Percentiles rank a stretch among this genome's conserved stretches.
These are phyloP conservation scores for Imbricaverruca yamaguchii DNA, from an alignment of 2,888 invertebrate genomes.

Conservation along the genomic window DNA sequence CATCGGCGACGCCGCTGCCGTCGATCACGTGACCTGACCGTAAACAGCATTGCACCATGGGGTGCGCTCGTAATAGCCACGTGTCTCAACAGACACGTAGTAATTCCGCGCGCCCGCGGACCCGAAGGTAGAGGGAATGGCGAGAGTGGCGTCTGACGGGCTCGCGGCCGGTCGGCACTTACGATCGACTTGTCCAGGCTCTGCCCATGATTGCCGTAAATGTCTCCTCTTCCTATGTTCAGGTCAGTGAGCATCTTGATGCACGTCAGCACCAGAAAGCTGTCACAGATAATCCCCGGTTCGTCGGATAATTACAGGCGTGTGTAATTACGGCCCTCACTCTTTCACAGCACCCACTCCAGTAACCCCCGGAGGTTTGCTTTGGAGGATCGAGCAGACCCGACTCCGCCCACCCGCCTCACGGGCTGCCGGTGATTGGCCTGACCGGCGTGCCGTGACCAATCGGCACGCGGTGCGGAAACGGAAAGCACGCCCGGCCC, in stretches of 20 bases:
- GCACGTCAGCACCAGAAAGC: neutral
- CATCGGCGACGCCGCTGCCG: too few relatives aligned
- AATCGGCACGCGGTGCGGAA: neutral
- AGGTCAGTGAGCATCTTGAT: conserved; percentile 9
- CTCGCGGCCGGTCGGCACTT: neutral
- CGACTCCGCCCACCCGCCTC: neutral
- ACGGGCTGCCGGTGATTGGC: neutral
- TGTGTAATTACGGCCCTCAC: neutral
- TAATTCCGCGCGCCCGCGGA: too few relatives aligned
- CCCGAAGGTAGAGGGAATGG: too few relatives aligned
- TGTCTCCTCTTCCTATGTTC: neutral
- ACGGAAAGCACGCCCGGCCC: neutral
- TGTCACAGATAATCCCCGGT: neutral
- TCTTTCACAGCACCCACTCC: neutral
- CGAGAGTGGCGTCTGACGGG: too few relatives aligned
- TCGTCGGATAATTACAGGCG: conserved; percentile 3
- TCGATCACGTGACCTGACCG: too few relatives aligned
- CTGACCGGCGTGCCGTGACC: neutral
- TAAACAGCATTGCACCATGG: too few relatives aligned
- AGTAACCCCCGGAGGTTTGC: neutral
- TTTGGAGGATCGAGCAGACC: conserved; percentile 1
- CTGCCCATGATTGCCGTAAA: neutral
- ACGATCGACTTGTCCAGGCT: neutral
- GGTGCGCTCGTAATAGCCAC: too few relatives aligned
- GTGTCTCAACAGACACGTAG: too few relatives aligned